A percentile compares a stretch with the other conserved stretches of the same genome.
Evolutionary conservation across 2,113 vertebrate genomes (phyloP).

Genomic region (Ciconia stormi): DNA sequence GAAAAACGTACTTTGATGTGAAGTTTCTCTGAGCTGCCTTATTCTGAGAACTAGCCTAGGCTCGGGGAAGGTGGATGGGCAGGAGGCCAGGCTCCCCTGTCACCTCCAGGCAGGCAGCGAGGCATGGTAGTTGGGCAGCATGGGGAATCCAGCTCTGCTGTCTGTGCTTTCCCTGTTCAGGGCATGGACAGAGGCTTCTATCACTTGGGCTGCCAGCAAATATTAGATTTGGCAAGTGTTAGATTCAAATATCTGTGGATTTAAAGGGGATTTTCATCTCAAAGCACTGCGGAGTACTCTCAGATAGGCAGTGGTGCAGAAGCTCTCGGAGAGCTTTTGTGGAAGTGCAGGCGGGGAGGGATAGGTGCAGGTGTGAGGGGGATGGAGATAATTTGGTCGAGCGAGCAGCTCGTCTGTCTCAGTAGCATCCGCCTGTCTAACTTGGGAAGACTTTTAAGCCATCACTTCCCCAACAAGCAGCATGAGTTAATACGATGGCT

Average conservation of each 20-base stretch:
- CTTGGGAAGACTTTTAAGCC: neutral
- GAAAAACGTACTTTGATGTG: neutral
- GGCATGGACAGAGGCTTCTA: neutral
- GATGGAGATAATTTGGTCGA: neutral
- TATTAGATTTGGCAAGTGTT: accelerated
- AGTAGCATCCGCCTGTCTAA: neutral
- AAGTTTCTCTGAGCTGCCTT: neutral
- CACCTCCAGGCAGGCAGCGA: too few relatives aligned
- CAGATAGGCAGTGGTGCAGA: neutral
- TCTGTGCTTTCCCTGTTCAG: neutral
- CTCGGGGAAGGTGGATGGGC: neutral
- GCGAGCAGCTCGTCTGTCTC: neutral
- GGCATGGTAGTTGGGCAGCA: neutral
- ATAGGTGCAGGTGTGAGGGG: neutral
- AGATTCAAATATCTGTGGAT: accelerated
- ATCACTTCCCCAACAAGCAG: neutral
- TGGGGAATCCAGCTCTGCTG: neutral
- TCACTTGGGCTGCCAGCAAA: neutral
- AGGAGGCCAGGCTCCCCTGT: neutral
- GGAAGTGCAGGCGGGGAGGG: neutral
- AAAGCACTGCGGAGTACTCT: neutral
- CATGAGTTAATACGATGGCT: neutral
- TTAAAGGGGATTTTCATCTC: neutral
- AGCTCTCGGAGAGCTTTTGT: neutral
- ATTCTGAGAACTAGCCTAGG: neutral